Percentiles rank a stretch among this genome's conserved stretches.
These are phyloP conservation scores for Hoplostethus atlanticus DNA, from an alignment of 2,797 vertebrate genomes.

Conservation along the genomic window DNA sequence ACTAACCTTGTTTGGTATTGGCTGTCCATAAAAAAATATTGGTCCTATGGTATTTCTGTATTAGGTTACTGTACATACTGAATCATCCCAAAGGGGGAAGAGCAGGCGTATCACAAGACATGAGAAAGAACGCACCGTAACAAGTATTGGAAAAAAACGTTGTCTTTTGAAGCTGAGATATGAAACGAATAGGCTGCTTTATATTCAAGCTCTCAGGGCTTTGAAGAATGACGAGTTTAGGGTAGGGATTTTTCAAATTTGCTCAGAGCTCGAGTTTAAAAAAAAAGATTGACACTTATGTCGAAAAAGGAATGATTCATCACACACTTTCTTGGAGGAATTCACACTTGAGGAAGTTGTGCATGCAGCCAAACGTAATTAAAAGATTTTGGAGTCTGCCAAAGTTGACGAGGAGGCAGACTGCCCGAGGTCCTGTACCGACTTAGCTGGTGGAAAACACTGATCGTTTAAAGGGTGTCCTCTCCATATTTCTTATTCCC, in stretches of 20 bases:
- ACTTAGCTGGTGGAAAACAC: slow-evolving; percentile 45
- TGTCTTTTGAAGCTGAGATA: slow-evolving; percentile 39
- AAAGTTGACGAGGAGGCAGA: slow-evolving; percentile 60
- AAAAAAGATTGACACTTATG: slow-evolving; percentile 11
- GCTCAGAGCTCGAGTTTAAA: slow-evolving; percentile 29
- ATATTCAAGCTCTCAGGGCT: slow-evolving; percentile 34
- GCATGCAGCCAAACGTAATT: slow-evolving; percentile 51
- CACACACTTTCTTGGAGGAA: slow-evolving; percentile 1
- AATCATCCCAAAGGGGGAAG: slow-evolving; percentile 53
- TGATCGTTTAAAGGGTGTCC: slow-evolving; percentile 35
- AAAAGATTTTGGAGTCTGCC: slow-evolving; percentile 56
- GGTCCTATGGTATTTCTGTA: slow-evolving; percentile 55
- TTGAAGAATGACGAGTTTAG: slow-evolving; percentile 27
- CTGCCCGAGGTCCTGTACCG: slow-evolving; percentile 48
- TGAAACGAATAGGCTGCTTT: slow-evolving; percentile 33
- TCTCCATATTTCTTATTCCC: slow-evolving; percentile 19
- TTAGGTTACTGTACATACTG: slow-evolving; percentile 65
- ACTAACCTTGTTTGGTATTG: slow-evolving; percentile 67
- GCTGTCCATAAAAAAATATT: slow-evolving; percentile 61
- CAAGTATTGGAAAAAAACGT: slow-evolving; percentile 15
- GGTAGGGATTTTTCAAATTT: slow-evolving; percentile 21
- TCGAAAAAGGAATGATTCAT: slow-evolving; percentile 42
- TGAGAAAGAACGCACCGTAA: slow-evolving; percentile 46
- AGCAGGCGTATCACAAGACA: slow-evolving; percentile 40
- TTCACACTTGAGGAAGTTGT: slow-evolving; percentile 53